Evolutionary conservation across 2,888 invertebrate genomes (phyloP), one percentile per base, ranked within the genome.

Genomic region (Pyrocoelia pectoralis): DNA sequence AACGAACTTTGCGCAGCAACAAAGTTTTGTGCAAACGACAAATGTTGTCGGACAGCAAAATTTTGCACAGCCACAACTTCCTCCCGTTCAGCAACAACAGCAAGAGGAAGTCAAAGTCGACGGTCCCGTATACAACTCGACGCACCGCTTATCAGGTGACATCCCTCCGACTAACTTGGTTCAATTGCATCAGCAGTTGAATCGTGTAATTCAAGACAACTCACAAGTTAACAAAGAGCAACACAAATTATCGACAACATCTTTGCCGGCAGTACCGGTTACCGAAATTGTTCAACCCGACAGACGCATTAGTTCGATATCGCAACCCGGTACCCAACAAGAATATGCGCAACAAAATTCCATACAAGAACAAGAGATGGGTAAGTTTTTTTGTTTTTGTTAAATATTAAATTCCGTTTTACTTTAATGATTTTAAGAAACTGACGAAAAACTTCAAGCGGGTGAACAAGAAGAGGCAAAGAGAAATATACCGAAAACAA

Each of bases 131-230:
- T 81, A 78, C 56, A 77, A 24, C 33, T 56, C 66, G 5, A 17
- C 41, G 15, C 74, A 71, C 59, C 73, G 77, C 43, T 60, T 74
- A 33, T 76, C 77, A 5, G 71, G 67, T n/a, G 74, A 75, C 4
- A 71, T 74, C 15, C 76, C 79, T 0, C 74, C 75, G 0, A 77
- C 76, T 68, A 80, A 80, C 67, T 68, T 80, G 14, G 76, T 73
- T 14, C 79, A 80, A 68, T 68, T 80, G 41, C 79, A 81, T 53
- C 77, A 79, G 61, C 78, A 79, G 65, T 67, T 80, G 43, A 76
- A 76, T 0, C 56, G 68, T 33, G 70, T 70, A 17, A 65, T 72
- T 28, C 73, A 72, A 12, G 65, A 65, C 12, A 52, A 56, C 49
- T 48, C 60, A 40, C 80, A 80, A 62, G 79, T 77, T 49, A 14